A percentile compares a stretch with the other conserved stretches of the same genome.
Evolutionary conservation across 1,140 invertebrate species (phyloP).

Genomic region (Gerris buenoi): DNA sequence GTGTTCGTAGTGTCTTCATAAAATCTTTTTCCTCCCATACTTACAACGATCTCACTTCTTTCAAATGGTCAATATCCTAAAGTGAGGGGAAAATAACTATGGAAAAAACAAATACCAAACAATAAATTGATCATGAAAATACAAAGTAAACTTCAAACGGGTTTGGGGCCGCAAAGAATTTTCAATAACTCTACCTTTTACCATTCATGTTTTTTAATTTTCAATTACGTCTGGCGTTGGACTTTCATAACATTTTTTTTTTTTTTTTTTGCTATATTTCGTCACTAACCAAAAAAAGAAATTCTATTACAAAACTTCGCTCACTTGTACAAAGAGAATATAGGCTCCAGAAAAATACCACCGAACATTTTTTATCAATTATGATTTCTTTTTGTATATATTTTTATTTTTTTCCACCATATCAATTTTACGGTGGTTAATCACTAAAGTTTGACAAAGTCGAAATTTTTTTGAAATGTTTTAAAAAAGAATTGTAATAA

Average conservation of each 20-base stretch:
- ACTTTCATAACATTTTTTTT: background rate
- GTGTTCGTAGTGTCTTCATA: too few relatives aligned
- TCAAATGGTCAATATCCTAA: too few relatives aligned
- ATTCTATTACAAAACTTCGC: background rate
- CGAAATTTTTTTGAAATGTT: background rate
- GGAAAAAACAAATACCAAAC: too few relatives aligned
- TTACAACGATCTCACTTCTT: too few relatives aligned
- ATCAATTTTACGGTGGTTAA: background rate
- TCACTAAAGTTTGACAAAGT: background rate
- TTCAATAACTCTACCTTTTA: background rate
- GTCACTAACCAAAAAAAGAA: too few relatives aligned
- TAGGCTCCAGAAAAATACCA: background rate
- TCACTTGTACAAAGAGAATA: background rate
- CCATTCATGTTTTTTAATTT: background rate
- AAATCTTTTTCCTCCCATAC: too few relatives aligned
- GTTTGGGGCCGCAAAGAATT: background rate
- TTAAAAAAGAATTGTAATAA: background rate
- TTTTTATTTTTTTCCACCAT: too few relatives aligned
- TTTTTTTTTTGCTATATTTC: background rate
- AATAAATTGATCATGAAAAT: too few relatives aligned
- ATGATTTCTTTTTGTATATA: background rate
- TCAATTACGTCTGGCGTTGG: background rate
- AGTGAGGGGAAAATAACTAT: too few relatives aligned
- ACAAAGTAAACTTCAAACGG: too few relatives aligned
- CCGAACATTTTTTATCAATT: background rate